phyloP scores from a whole-genome alignment of 2,888 invertebrate species.

The Lingula anatina region DNA sequence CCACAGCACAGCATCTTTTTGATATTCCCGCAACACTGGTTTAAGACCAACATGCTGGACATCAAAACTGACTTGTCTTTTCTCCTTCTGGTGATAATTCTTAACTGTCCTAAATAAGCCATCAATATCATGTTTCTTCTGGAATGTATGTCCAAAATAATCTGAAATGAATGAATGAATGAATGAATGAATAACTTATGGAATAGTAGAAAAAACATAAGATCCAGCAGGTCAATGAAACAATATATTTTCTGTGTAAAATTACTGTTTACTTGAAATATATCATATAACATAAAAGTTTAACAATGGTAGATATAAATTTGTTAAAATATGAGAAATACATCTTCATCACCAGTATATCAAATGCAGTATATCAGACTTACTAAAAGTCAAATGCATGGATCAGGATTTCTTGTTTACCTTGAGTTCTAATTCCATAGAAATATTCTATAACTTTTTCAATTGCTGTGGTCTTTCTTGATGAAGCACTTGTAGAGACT shows the following conservation, averaged over 20 bases:
- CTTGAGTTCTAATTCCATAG: too few species aligned
- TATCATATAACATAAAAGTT: too few species aligned
- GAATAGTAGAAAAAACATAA: too few species aligned
- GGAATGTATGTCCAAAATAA: not conserved
- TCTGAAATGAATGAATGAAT: not conserved
- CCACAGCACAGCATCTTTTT: slow-evolving; percentile 65
- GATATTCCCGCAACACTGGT: slow-evolving; percentile 63
- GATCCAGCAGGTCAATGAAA: too few species aligned
- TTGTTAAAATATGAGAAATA: too few species aligned
- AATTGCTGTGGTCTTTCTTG: too few species aligned
- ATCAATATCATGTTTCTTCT: slow-evolving; percentile 41
- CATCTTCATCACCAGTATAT: not conserved
- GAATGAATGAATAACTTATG: not conserved
- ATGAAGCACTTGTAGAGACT: not conserved
- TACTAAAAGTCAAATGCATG: not conserved
- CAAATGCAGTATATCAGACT: not conserved
- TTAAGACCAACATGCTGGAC: slow-evolving; percentile 50
- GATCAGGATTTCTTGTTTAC: too few species aligned
- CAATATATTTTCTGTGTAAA: too few species aligned
- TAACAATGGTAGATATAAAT: too few species aligned
- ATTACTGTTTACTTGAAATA: too few species aligned
- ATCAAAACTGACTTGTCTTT: slow-evolving; percentile 11
- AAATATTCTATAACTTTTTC: too few species aligned
- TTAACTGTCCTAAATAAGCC: slow-evolving; percentile 38
- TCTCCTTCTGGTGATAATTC: slow-evolving; percentile 19